These are phyloP conservation scores for Apodemia mormo DNA, from an alignment of 2,888 invertebrate species.

Conservation along the genomic window DNA sequence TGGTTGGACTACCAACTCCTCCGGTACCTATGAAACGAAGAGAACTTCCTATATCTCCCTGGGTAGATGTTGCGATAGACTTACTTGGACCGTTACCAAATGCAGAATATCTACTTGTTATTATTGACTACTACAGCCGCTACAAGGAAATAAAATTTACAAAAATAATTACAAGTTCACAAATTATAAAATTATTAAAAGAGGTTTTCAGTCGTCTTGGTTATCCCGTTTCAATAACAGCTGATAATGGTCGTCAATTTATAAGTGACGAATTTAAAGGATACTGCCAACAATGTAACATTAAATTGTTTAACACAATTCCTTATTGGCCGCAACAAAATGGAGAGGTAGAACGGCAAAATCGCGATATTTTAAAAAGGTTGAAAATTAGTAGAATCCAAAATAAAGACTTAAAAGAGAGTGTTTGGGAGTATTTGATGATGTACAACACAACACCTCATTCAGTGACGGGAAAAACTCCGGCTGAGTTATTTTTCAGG, in stretches of 20 bases:
- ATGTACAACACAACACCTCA: conserved; percentile 39
- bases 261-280: conserved; percentile 32
- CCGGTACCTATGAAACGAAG: conserved; percentile 34
- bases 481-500: too few species aligned
- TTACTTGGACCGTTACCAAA: conserved; percentile 36
- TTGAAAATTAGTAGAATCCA: conserved; percentile 35
- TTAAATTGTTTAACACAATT: conserved; percentile 33
- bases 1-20: conserved; percentile 34
- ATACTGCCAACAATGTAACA: background rate
- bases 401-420: conserved; percentile 18
- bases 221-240: conserved; percentile 33
- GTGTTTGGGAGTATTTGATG: conserved; percentile 11
- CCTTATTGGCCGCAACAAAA: conserved; percentile 43
- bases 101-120: conserved; percentile 24
- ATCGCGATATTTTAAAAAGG: conserved; percentile 39
- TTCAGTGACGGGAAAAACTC: too few species aligned
- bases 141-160: conserved; percentile 32
- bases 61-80: conserved; percentile 41
- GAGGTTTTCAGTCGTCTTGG: conserved; percentile 40
- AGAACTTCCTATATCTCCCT: conserved; percentile 33
- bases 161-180: conserved; percentile 21
- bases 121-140: conserved; percentile 29
- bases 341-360: conserved; percentile 41
- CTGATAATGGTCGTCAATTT: conserved; percentile 41
- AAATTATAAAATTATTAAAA: conserved; percentile 36